These are phyloP conservation scores for Aplysia californica DNA, from an alignment of 1,140 invertebrate genomes.

Conservation along the genomic window DNA sequence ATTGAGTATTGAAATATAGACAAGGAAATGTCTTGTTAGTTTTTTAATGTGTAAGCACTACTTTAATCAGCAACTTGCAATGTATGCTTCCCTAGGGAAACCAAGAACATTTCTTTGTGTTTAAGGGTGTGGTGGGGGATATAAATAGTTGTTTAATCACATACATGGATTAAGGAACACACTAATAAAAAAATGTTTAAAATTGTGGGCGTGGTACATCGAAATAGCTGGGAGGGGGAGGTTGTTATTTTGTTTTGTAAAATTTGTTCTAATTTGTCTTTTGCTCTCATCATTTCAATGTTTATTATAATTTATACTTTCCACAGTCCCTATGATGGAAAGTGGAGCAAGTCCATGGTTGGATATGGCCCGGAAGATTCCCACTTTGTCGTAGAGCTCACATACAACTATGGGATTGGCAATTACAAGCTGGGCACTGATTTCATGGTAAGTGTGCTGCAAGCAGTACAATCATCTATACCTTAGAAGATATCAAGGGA, in stretches of 20 bases:
- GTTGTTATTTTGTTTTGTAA: not conserved
- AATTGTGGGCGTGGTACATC: not conserved
- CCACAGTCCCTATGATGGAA: slow-evolving; percentile 88
- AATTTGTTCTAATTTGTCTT: not conserved
- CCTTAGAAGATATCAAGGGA: no score
- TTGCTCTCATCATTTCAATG: not conserved
- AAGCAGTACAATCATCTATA: no score
- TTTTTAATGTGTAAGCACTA: not conserved
- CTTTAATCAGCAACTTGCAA: not conserved
- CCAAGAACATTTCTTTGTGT: no score
- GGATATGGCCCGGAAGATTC: slow-evolving; percentile 96
- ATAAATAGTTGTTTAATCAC: not conserved
- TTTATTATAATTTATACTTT: slow-evolving; percentile 1
- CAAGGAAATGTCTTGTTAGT: no score
- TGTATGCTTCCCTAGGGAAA: no score
- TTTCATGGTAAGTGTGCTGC: slow-evolving; percentile 77
- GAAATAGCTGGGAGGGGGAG: not conserved
- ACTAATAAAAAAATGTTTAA: not conserved
- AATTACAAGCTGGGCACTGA: slow-evolving; percentile 90
- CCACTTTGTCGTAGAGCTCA: slow-evolving; percentile 97
- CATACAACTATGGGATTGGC: slow-evolving; percentile 96
- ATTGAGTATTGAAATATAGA: not conserved
- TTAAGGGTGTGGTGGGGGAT: no score
- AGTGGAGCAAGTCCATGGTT: slow-evolving; percentile 99
- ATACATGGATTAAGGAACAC: no score